These are phyloP conservation scores for Pongo abelii DNA, from an alignment of 2,113 vertebrate genomes.

Conservation along the genomic window DNA sequence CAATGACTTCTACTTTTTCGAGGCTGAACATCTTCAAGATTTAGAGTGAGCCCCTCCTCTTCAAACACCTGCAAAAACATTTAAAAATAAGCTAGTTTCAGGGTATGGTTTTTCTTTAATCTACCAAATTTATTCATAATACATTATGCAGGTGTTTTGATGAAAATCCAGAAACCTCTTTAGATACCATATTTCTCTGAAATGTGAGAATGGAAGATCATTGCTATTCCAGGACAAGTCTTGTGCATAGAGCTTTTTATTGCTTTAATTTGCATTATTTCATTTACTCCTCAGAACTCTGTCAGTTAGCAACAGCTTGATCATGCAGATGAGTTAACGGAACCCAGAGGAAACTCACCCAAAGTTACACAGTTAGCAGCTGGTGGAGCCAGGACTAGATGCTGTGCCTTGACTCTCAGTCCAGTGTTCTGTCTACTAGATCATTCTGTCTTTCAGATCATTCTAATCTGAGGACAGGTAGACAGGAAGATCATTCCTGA, in stretches of 20 bases:
- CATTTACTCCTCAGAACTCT: constrained; percentile 57
- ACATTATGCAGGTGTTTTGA: constrained; percentile 74
- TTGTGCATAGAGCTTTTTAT: constrained; percentile 46
- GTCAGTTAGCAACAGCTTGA: constrained; percentile 60
- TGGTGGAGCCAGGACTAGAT: background rate
- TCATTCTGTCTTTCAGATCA: background rate
- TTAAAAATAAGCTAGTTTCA: constrained; percentile 48
- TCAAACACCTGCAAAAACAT: constrained; percentile 90
- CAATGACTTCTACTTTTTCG: constrained; percentile 91
- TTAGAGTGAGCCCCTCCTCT: constrained; percentile 88
- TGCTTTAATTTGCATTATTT: constrained; percentile 72
- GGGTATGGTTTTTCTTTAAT: constrained; percentile 50
- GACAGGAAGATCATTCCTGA: background rate
- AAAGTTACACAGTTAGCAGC: background rate
- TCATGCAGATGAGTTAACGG: constrained; percentile 36
- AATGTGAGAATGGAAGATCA: constrained; percentile 64
- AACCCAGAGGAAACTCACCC: constrained; percentile 39
- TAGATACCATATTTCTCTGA: constrained; percentile 60
- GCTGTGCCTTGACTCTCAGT: background rate
- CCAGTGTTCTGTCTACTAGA: background rate
- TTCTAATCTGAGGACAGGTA: background rate
- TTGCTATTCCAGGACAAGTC: constrained; percentile 57
- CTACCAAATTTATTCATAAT: constrained; percentile 55
- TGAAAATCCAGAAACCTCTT: constrained; percentile 63
- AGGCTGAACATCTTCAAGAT: constrained; percentile 91